Conservation (phyloP, 2,797 vertebrate species). For the Cyprinodon diabolis region DNA sequence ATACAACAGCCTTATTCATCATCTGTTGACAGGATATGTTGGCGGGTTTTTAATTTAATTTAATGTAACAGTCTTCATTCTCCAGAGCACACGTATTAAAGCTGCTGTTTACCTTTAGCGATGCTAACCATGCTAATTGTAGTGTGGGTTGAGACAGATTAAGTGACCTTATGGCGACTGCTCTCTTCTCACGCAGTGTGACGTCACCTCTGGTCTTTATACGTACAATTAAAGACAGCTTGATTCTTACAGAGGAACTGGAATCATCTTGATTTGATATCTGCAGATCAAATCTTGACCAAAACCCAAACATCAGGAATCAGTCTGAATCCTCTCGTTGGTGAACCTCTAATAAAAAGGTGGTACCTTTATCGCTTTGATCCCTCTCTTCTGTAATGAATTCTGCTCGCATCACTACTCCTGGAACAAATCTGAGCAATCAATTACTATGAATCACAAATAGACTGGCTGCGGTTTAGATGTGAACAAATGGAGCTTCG, state of each 20-base stretch:
- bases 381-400: conserved; percentile 51
- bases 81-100: background rate
- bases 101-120: background rate
- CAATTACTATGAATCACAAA: conserved; percentile 73
- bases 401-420: conserved; percentile 49
- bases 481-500: conserved; percentile 72
- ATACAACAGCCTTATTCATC: background rate
- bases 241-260: background rate
- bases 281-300: background rate
- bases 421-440: conserved; percentile 65
- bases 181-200: background rate
- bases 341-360: background rate
- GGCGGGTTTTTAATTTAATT: background rate
- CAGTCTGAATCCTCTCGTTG: background rate
- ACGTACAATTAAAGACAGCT: background rate
- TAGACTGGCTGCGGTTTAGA: conserved; percentile 65
- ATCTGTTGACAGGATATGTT: background rate
- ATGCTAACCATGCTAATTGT: background rate
- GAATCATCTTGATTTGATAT: background rate
- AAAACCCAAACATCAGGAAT: background rate
- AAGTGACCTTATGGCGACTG: background rate
- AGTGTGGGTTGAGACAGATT: background rate
- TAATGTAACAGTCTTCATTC: background rate
- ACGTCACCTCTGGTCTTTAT: background rate
- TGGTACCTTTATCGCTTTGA: conserved; percentile 25